Conservation (phyloP, 2,113 vertebrate species). For the Gymnorhina tibicen region DNA sequence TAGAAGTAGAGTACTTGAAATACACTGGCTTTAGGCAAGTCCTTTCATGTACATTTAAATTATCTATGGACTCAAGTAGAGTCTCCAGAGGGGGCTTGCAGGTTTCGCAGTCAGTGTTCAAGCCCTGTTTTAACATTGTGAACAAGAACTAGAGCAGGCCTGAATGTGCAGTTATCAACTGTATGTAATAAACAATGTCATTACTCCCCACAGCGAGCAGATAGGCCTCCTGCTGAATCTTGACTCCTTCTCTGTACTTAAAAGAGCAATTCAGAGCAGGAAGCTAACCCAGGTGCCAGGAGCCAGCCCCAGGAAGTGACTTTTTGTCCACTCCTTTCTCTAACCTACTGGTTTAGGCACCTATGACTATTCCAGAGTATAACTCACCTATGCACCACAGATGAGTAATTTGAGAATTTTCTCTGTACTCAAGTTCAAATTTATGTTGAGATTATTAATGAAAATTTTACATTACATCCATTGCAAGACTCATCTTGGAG, state of each 20-base stretch:
- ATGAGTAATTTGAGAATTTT: neutral
- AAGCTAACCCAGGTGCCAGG: neutral
- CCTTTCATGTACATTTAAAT: conserved; percentile 57
- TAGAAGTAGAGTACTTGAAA: neutral
- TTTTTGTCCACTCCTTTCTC: neutral
- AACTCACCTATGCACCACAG: neutral
- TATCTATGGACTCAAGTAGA: conserved; percentile 31
- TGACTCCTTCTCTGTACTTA: neutral
- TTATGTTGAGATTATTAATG: neutral
- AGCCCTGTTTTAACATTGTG: neutral
- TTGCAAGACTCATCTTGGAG: neutral
- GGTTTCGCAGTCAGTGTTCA: neutral
- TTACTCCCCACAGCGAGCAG: neutral
- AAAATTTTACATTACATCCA: neutral
- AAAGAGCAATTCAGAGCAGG: neutral
- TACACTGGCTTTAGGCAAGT: conserved; percentile 11
- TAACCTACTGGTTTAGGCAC: neutral
- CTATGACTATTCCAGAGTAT: neutral
- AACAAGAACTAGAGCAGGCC: conserved; percentile 2
- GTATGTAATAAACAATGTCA: neutral
- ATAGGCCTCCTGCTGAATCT: neutral
- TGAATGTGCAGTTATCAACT: neutral
- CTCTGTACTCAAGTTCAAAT: neutral
- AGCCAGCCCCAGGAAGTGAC: neutral
- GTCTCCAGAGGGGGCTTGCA: neutral